These are phyloP conservation scores for Sitophilus oryzae DNA, from an alignment of 1,140 invertebrate species.

Conservation along the genomic window DNA sequence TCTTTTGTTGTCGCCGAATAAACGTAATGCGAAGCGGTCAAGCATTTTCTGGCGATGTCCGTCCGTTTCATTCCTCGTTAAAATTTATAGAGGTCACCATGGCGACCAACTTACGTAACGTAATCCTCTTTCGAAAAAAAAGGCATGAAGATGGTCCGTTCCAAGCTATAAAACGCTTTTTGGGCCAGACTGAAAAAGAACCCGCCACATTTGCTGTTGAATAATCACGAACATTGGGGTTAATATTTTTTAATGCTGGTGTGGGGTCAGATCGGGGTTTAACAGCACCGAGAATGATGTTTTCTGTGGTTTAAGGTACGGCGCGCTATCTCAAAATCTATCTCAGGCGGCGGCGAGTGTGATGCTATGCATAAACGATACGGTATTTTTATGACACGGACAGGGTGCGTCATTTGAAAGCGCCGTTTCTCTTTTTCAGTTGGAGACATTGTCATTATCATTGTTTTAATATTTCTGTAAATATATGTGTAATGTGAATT, in stretches of 20 bases:
- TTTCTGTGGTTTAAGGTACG: neutral
- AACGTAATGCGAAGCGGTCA: too few species aligned
- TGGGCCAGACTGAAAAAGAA: neutral
- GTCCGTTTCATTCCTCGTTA: neutral
- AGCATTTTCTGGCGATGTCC: too few species aligned
- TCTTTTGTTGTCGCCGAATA: too few species aligned
- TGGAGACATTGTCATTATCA: too few species aligned
- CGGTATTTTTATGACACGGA: conserved; percentile 2
- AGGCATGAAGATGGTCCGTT: neutral
- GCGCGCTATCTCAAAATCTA: neutral
- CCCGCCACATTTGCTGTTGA: too few species aligned
- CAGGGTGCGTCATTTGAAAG: neutral
- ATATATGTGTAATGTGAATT: too few species aligned
- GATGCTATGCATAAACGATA: conserved; percentile 4
- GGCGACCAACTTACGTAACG: neutral
- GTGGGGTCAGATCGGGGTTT: neutral
- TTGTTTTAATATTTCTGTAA: too few species aligned
- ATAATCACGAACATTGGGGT: neutral
- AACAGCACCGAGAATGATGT: neutral
- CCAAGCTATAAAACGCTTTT: neutral
- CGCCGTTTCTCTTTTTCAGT: too few species aligned
- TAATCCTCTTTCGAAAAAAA: neutral
- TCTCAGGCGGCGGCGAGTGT: neutral
- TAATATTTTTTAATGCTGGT: conserved; percentile 6
- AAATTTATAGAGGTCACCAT: neutral